These are phyloP conservation scores for Apodemus speciosus DNA, from an alignment of 2,113 vertebrate genomes.

Conservation along the genomic window DNA sequence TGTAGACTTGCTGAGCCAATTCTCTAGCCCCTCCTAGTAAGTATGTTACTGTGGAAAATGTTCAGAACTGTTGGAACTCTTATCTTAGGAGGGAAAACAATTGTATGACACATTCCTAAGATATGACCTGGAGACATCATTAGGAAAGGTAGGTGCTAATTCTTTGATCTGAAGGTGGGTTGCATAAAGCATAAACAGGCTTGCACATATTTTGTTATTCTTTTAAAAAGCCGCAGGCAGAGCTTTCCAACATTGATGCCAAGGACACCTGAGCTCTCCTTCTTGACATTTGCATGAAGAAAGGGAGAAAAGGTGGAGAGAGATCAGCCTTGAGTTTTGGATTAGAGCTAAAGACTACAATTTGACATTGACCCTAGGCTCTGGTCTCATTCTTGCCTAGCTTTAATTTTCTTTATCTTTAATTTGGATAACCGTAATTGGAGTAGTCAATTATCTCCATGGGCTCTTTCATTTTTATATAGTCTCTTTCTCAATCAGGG, in stretches of 20 bases:
- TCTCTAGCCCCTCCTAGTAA: background rate
- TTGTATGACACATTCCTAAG: background rate
- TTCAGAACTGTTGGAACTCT: background rate
- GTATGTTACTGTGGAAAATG: background rate
- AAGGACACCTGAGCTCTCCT: slow-evolving; percentile 8
- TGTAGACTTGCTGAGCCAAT: background rate
- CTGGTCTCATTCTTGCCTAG: background rate
- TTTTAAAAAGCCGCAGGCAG: background rate
- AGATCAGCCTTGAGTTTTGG: background rate
- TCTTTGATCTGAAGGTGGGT: background rate
- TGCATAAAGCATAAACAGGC: background rate
- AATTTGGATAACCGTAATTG: slow-evolving; percentile 2
- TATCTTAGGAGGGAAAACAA: background rate
- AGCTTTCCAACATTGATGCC: background rate
- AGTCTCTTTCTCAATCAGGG: background rate
- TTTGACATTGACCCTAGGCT: background rate
- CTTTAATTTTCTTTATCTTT: slow-evolving; percentile 33
- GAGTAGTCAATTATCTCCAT: background rate
- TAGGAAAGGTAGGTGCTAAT: background rate
- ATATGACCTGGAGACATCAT: background rate
- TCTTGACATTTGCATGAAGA: background rate
- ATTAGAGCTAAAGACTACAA: background rate
- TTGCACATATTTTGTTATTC: background rate
- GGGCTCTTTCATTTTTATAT: background rate
- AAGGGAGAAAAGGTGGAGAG: background rate